These are phyloP conservation scores for Nemurella pictetii DNA, from an alignment of 2,888 invertebrate species.

Conservation along the genomic window DNA sequence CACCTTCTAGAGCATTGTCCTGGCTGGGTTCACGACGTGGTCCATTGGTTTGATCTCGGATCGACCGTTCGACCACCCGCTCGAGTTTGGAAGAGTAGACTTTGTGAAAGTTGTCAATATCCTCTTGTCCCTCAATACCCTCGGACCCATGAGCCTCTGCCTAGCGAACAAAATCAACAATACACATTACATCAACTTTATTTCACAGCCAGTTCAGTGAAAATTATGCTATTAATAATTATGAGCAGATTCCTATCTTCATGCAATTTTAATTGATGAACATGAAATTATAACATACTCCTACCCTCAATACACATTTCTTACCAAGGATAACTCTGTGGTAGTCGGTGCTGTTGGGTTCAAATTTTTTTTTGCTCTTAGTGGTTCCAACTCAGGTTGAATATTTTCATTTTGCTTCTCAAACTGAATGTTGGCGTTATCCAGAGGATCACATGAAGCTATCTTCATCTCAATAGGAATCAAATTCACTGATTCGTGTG, in stretches of 20 bases:
- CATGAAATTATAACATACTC: no score
- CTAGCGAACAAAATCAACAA: not conserved
- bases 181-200: not conserved
- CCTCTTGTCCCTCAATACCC: not conserved
- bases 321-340: not conserved
- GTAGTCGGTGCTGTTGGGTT: not conserved
- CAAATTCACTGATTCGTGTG: not conserved
- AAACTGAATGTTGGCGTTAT: not conserved
- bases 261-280: no score
- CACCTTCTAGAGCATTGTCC: not conserved
- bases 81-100: not conserved
- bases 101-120: not conserved
- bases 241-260: no score
- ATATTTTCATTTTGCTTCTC: not conserved
- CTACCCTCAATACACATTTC: no score
- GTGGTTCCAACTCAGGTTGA: not conserved
- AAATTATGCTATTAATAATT: no score
- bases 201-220: not conserved
- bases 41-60: not conserved
- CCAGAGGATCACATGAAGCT: not conserved
- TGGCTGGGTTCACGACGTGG: not conserved
- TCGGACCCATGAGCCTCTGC: not conserved
- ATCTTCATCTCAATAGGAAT: not conserved
- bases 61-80: not conserved
- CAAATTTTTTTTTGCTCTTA: not conserved